Conservation (phyloP, 2,888 invertebrate genomes). For the Eupithecia tripunctaria region DNA sequence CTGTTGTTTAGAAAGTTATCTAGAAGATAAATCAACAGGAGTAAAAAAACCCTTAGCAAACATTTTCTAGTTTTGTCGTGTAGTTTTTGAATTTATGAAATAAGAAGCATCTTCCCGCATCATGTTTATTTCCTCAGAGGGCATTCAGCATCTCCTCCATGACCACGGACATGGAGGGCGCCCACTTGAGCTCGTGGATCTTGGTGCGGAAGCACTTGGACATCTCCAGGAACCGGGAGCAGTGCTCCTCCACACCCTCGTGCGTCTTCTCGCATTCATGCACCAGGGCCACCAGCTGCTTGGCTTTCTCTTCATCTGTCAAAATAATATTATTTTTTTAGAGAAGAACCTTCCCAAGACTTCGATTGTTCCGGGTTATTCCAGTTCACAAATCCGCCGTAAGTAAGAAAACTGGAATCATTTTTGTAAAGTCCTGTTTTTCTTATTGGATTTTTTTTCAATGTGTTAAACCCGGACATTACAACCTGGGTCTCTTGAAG, state of each 20-base stretch:
- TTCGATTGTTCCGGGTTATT: no score
- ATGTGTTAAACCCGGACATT: no score
- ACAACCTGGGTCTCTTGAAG: no score
- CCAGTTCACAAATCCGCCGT: no score
- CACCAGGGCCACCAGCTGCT: slow-evolving; percentile 64
- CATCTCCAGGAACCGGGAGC: slow-evolving; percentile 60
- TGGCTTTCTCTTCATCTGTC: slow-evolving; percentile 66
- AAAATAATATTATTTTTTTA: no score
- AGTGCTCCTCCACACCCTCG: slow-evolving; percentile 55
- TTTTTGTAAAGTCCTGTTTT: no score
- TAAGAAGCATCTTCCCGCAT: neutral
- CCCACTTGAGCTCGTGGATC: slow-evolving; percentile 75
- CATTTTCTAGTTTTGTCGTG: neutral
- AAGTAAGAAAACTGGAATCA: no score
- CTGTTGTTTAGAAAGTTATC: neutral
- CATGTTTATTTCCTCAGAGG: neutral
- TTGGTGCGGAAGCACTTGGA: slow-evolving; percentile 74
- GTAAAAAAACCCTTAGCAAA: no score
- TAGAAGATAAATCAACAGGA: neutral
- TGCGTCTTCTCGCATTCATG: slow-evolving; percentile 65
- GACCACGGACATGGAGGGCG: slow-evolving; percentile 68
- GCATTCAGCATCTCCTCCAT: slow-evolving; percentile 69
- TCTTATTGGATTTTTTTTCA: no score
- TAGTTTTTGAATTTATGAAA: neutral
- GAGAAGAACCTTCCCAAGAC: no score